Percentiles rank a stretch among this genome's conserved stretches.
These are phyloP conservation scores for Ceramica pisi DNA, from an alignment of 2,888 invertebrate species.

Conservation along the genomic window DNA sequence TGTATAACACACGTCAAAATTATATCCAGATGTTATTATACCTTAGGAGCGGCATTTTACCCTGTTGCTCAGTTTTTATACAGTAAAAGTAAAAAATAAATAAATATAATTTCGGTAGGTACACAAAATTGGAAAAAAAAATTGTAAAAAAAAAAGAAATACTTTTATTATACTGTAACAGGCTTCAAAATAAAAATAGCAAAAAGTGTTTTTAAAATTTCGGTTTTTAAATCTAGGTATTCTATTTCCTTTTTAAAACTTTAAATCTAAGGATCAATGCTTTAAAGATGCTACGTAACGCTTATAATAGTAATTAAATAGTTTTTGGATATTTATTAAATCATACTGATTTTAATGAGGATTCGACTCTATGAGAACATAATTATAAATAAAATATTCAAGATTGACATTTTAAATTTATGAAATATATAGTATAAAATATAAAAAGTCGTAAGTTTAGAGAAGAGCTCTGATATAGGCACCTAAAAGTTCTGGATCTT, in stretches of 20 bases:
- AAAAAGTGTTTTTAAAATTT: constrained; percentile 35
- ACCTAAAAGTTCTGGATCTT: background rate
- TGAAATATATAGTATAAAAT: no score
- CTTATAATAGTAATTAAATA: constrained; percentile 57
- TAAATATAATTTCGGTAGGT: constrained; percentile 20
- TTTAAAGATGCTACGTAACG: constrained; percentile 61
- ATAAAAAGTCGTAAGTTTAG: no score
- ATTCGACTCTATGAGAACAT: constrained; percentile 21
- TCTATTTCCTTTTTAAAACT: constrained; percentile 50
- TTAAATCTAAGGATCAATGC: constrained; percentile 59
- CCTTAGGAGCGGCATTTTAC: constrained; percentile 70
- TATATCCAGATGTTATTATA: constrained; percentile 58
- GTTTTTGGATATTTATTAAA: constrained; percentile 41
- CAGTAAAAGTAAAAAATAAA: constrained; percentile 29
- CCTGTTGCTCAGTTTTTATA: constrained; percentile 69
- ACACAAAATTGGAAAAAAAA: constrained; percentile 51
- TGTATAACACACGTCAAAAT: constrained; percentile 61
- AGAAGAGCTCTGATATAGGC: background rate
- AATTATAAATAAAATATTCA: background rate
- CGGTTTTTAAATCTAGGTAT: constrained; percentile 36
- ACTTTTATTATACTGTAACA: constrained; percentile 17
- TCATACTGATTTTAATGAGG: constrained; percentile 32
- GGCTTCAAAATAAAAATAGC: constrained; percentile 23
- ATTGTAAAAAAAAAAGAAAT: background rate
- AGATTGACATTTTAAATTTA: background rate